Percentiles rank a stretch among this genome's conserved stretches.
These are phyloP conservation scores for Lycaena phlaeas DNA, from an alignment of 2,888 invertebrate species.

Conservation along the genomic window DNA sequence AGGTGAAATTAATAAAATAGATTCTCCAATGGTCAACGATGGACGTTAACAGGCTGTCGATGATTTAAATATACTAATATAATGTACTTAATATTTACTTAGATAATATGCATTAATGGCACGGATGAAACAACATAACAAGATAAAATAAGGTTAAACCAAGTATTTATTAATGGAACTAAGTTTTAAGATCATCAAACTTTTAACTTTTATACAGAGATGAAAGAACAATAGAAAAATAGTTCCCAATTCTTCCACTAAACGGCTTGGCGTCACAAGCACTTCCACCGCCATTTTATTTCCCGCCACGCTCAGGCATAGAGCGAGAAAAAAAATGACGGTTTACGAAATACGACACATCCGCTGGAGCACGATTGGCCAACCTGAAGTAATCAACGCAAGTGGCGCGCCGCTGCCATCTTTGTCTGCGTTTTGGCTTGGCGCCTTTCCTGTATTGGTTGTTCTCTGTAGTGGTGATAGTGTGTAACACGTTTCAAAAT, in stretches of 20 bases:
- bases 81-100: too few relatives aligned
- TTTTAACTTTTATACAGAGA: too few relatives aligned
- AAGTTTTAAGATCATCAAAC: too few relatives aligned
- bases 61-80: too few relatives aligned
- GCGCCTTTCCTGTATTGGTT: slow-evolving; percentile 70
- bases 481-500: slow-evolving; percentile 71
- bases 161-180: too few relatives aligned
- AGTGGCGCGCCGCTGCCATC: slow-evolving; percentile 51
- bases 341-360: slow-evolving; percentile 43
- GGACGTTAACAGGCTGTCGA: too few relatives aligned
- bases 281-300: slow-evolving; percentile 1
- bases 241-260: slow-evolving; percentile 23
- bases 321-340: slow-evolving; percentile 22
- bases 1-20: too few relatives aligned
- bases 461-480: slow-evolving; percentile 59
- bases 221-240: neutral
- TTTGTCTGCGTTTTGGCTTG: slow-evolving; percentile 64
- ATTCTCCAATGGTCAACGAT: too few relatives aligned
- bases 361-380: slow-evolving; percentile 46
- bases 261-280: slow-evolving; percentile 55
- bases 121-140: too few relatives aligned
- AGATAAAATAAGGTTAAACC: too few relatives aligned
- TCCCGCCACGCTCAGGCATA: neutral
- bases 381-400: slow-evolving; percentile 26
- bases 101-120: too few relatives aligned